A percentile compares a stretch with the other conserved stretches of the same genome.
These are phyloP conservation scores for Ostrea edulis DNA, from an alignment of 1,140 invertebrate genomes.

Conservation along the genomic window DNA sequence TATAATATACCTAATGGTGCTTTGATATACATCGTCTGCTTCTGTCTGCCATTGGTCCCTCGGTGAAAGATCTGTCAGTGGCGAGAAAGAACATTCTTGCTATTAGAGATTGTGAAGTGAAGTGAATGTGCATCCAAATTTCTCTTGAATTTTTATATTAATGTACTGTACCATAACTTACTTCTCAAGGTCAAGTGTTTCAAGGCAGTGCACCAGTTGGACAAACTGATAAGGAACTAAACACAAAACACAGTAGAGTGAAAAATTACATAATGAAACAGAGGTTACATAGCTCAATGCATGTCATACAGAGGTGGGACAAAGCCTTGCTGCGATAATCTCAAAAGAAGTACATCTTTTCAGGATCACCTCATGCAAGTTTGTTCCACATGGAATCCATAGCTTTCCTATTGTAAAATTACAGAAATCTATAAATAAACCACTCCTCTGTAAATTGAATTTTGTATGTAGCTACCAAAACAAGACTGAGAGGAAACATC, in stretches of 20 bases:
- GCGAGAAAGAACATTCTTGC: neutral
- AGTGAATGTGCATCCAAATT: too few species aligned
- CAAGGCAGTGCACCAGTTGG: constrained; percentile 55
- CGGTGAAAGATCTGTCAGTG: constrained; percentile 50
- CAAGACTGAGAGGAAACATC: too few species aligned
- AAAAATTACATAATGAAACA: neutral
- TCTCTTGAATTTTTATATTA: too few species aligned
- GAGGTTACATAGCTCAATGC: neutral
- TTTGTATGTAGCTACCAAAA: too few species aligned
- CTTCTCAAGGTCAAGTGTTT: constrained; percentile 15
- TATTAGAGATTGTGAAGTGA: too few species aligned
- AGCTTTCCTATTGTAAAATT: neutral
- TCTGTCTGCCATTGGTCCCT: constrained; percentile 56
- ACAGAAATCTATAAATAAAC: too few species aligned
- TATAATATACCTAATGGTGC: constrained; percentile 56
- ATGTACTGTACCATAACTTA: neutral
- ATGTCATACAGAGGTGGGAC: neutral
- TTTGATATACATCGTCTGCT: constrained; percentile 59
- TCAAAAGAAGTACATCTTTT: neutral
- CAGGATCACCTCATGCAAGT: neutral
- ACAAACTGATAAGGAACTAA: constrained; percentile 67
- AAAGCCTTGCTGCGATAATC: too few species aligned
- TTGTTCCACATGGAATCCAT: neutral
- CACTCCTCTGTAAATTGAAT: too few species aligned
- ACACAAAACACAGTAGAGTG: neutral